phyloP scores from a whole-genome alignment of 2,113 vertebrate genomes.

The Aplodontia rufa region DNA sequence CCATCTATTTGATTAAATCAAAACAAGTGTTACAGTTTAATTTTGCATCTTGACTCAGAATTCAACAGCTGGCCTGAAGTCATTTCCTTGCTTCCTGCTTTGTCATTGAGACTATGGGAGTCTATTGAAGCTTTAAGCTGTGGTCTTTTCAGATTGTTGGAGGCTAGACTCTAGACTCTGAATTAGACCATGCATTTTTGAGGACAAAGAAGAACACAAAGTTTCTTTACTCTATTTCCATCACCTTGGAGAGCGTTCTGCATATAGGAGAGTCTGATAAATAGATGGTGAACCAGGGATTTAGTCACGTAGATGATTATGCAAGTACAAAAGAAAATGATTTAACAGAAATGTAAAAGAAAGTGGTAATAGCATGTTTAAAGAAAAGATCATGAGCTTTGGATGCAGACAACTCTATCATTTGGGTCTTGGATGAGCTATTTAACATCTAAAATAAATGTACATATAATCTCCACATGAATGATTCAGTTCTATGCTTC shows the following conservation, averaged over 20 bases:
- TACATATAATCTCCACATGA: not conserved
- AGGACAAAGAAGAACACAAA: not conserved
- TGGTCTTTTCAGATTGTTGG: not conserved
- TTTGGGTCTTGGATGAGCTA: not conserved
- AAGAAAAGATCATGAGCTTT: not conserved
- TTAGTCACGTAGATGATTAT: not conserved
- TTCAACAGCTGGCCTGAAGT: constrained; percentile 10
- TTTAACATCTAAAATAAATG: constrained; percentile 11
- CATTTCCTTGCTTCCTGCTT: not conserved
- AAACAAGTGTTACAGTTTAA: constrained; percentile 60
- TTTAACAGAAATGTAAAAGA: not conserved
- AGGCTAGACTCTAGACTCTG: not conserved
- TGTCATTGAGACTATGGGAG: not conserved
- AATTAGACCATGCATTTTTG: not conserved
- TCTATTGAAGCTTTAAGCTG: not conserved
- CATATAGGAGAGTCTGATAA: not conserved
- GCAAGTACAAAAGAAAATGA: not conserved
- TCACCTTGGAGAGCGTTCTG: not conserved
- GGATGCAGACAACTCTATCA: not conserved
- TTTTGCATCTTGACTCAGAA: constrained; percentile 56
- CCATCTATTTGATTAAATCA: constrained; percentile 49
- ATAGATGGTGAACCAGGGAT: not conserved
- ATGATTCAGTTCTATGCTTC: not conserved
- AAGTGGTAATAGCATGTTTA: not conserved
- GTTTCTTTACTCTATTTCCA: not conserved